These are phyloP conservation scores for Hydrolagus affinis DNA, from an alignment of 2,113 vertebrate genomes.

Conservation along the genomic window DNA sequence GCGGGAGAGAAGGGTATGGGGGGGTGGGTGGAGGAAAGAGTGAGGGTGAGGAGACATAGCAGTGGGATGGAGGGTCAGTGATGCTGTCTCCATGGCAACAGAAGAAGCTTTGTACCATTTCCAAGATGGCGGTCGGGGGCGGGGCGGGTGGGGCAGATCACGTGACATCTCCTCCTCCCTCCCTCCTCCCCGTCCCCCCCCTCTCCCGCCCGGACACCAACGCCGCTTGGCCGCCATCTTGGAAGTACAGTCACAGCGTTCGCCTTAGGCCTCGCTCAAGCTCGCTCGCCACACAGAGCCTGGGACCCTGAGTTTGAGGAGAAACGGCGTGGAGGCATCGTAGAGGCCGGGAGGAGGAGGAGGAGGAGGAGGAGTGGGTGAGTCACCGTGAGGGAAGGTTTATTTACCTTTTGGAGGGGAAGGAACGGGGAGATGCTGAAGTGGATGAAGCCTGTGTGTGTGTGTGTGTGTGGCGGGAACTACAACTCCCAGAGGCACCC, in stretches of 20 bases:
- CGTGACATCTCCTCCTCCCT: not conserved
- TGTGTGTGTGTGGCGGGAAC: not conserved
- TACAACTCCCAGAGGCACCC: not conserved
- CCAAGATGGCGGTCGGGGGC: not conserved
- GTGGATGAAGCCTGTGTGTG: no score
- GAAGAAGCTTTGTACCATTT: not conserved
- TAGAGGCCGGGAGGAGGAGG: no score
- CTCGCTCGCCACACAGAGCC: no score
- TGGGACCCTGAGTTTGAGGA: no score
- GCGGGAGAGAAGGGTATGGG: no score
- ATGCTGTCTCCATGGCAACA: not conserved
- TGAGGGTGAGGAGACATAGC: no score
- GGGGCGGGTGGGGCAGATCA: no score
- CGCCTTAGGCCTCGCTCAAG: no score
- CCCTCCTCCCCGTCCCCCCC: not conserved
- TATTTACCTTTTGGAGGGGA: no score
- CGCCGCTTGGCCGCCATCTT: not conserved
- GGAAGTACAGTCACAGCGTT: not conserved
- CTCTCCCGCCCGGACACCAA: not conserved
- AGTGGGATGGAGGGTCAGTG: no score
- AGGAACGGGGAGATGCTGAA: no score
- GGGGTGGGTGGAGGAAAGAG: no score
- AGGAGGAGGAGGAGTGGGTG: not conserved
- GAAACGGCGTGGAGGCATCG: not conserved
- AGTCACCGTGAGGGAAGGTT: not conserved